Conservation (phyloP, 92 coral and sea anemone species). For the Nematostella vectensis region DNA sequence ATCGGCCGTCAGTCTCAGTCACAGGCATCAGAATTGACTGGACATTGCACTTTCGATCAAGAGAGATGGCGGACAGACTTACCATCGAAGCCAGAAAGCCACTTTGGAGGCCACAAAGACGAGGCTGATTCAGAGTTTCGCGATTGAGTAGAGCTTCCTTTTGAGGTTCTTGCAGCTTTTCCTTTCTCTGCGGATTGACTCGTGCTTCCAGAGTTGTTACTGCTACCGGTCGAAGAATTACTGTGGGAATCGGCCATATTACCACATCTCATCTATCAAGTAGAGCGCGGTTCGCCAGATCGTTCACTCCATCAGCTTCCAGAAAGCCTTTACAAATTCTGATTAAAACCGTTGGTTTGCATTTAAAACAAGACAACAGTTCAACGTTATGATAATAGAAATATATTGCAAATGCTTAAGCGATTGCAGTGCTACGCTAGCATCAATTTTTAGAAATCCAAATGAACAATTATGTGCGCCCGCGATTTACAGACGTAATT, state of each 20-base stretch:
- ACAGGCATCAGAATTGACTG: constrained; percentile 7
- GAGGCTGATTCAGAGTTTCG: constrained; percentile 1
- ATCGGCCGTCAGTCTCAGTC: constrained; percentile 10
- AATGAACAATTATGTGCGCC: constrained; percentile 11
- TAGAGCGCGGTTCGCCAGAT: not conserved
- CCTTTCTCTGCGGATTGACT: constrained; percentile 13
- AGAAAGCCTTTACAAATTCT: constrained; percentile 5
- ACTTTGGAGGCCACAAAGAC: constrained; percentile 2
- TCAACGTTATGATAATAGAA: not conserved
- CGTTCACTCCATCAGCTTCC: not conserved
- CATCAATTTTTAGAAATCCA: not conserved
- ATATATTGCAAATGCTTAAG: not conserved
- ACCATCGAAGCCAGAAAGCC: not conserved
- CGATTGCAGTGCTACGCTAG: not conserved
- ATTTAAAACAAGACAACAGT: constrained; percentile 1
- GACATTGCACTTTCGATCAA: not conserved
- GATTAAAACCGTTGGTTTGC: constrained; percentile 4
- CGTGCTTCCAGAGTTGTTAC: constrained; percentile 20
- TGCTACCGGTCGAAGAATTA: constrained; percentile 15
- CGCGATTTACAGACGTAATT: too few species aligned
- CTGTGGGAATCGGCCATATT: constrained; percentile 30
- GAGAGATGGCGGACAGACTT: not conserved
- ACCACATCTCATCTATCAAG: too few species aligned
- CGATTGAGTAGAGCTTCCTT: constrained; percentile 4
- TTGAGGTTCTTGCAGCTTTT: constrained; percentile 14